A percentile compares a stretch with the other conserved stretches of the same genome.
These are phyloP conservation scores for Metacarcinus magister DNA, from an alignment of 2,888 invertebrate species.

Conservation along the genomic window DNA sequence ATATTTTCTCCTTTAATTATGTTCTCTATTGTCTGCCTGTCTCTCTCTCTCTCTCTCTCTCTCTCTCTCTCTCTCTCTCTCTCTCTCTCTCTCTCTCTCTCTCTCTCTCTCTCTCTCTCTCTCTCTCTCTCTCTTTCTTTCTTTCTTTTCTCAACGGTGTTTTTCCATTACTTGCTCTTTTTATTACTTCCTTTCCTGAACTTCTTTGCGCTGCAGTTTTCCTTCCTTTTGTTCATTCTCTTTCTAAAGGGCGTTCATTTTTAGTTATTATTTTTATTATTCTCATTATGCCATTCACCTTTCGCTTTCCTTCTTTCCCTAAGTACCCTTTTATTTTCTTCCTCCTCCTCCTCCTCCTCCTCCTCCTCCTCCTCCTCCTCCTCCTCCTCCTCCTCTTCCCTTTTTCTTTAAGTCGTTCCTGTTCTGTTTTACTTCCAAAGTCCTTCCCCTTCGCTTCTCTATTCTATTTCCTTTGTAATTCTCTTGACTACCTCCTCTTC, in stretches of 20 bases:
- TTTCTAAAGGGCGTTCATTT: neutral
- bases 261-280: slow-evolving; percentile 4
- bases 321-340: neutral
- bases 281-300: neutral
- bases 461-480: slow-evolving; percentile 48
- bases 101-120: slow-evolving; percentile 1
- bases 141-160: neutral
- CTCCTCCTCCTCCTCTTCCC: neutral
- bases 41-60: neutral
- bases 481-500: neutral
- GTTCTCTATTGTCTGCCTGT: neutral
- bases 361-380: no score
- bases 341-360: no score
- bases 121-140: neutral
- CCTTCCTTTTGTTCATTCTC: neutral
- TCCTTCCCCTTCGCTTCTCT: slow-evolving; percentile 1
- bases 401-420: neutral
- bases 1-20: neutral
- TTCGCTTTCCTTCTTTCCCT: neutral
- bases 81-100: slow-evolving; percentile 43
- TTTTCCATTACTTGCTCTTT: neutral
- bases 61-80: neutral
- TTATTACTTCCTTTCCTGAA: neutral
- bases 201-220: neutral
- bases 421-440: neutral